A percentile compares a stretch with the other conserved stretches of the same genome.
phyloP scores from a whole-genome alignment of 2,113 vertebrate species.

The Hemicordylus capensis region DNA sequence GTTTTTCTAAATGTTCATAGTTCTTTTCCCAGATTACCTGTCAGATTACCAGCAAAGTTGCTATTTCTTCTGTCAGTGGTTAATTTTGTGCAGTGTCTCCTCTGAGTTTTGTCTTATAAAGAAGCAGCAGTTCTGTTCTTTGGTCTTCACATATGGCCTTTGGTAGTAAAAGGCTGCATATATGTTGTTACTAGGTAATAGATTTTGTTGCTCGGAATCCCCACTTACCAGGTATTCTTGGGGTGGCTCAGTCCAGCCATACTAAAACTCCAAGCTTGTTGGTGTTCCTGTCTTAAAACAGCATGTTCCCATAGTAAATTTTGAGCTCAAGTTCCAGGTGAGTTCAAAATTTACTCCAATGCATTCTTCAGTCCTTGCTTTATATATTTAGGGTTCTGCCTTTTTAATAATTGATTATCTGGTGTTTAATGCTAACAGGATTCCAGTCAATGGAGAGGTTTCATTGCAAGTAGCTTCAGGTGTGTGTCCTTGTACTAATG shows the following conservation, averaged over 20 bases:
- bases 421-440: slow-evolving; percentile 87
- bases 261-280: not conserved
- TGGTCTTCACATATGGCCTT: not conserved
- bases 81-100: not conserved
- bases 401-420: slow-evolving; percentile 81
- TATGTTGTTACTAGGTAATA: not conserved
- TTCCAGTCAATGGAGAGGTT: slow-evolving; percentile 84
- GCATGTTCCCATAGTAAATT: slow-evolving; percentile 76
- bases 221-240: not conserved
- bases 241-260: not conserved
- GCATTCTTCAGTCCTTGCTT: slow-evolving; percentile 72
- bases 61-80: not conserved
- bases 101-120: not conserved
- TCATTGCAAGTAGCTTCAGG: slow-evolving; percentile 85
- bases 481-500: slow-evolving; percentile 73
- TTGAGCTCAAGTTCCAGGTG: slow-evolving; percentile 76
- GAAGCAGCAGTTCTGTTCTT: not conserved
- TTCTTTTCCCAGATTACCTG: not conserved
- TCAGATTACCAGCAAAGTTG: not conserved
- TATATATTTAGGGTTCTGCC: slow-evolving; percentile 70
- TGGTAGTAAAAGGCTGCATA: not conserved
- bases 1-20: too few species aligned
- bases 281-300: slow-evolving; percentile 23
- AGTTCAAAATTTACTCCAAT: slow-evolving; percentile 76
- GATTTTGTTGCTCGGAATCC: not conserved